Percentiles rank a stretch among this genome's conserved stretches.
Evolutionary conservation across 2,113 vertebrate species (phyloP).

Genomic region (Takifugu bimaculatus): DNA sequence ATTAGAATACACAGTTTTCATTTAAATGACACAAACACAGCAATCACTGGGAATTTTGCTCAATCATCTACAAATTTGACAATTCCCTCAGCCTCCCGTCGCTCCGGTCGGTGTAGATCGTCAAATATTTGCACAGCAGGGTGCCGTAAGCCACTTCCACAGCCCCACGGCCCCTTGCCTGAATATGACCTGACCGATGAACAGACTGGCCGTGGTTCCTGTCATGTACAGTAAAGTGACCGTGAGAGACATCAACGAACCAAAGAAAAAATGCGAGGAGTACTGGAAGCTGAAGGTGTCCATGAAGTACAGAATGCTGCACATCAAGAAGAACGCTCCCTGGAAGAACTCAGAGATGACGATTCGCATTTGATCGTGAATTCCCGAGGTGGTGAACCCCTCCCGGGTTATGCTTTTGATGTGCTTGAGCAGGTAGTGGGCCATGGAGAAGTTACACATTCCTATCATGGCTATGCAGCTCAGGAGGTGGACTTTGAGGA

Average conservation of each 20-base stretch:
- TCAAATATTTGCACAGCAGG: background rate
- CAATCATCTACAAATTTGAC: background rate
- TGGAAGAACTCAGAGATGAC: slow-evolving; percentile 23
- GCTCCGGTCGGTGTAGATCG: no score
- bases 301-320: accelerated
- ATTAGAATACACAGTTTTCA: slow-evolving; percentile 4
- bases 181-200: slow-evolving; percentile 23
- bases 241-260: accelerated
- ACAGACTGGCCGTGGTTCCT: slow-evolving; percentile 25
- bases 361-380: slow-evolving; percentile 15
- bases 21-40: no score
- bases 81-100: no score
- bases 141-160: slow-evolving; percentile 6
- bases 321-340: slow-evolving; percentile 7
- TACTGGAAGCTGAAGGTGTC: accelerated
- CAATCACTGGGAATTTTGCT: background rate
- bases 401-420: slow-evolving; percentile 11
- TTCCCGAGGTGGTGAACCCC: background rate
- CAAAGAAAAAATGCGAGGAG: accelerated
- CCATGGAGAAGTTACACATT: slow-evolving; percentile 24
- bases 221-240: background rate
- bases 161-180: background rate
- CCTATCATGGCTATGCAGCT: slow-evolving; percentile 23
- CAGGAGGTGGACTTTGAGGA: background rate
- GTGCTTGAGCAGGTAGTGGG: slow-evolving; percentile 40